phyloP scores from a whole-genome alignment of 1,140 invertebrate species.

The Brachionus manjavacas region DNA sequence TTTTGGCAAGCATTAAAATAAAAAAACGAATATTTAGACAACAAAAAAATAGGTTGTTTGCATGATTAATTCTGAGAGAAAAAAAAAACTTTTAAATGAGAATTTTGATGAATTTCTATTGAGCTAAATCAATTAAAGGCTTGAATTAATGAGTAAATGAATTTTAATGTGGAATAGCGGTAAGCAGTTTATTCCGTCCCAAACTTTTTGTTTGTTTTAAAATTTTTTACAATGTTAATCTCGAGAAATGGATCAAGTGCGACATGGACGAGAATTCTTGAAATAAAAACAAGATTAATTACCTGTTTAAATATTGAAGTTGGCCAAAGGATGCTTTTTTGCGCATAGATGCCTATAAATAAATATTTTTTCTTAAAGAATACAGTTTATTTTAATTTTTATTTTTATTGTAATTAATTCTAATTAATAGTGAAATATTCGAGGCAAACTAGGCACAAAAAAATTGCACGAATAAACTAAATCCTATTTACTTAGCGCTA shows the following conservation, averaged over 20 bases:
- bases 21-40: background rate
- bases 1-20: conserved; percentile 6
- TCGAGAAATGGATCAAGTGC: conserved; percentile 15
- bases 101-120: background rate
- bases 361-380: conserved; percentile 16
- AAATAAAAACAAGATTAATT: conserved; percentile 35
- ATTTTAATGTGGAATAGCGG: background rate
- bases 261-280: background rate
- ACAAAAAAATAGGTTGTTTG: conserved; percentile 15
- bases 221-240: background rate
- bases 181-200: background rate
- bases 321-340: background rate
- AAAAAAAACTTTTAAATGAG: background rate
- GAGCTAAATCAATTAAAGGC: conserved; percentile 27
- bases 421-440: conserved; percentile 2
- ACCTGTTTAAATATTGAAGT: conserved; percentile 28
- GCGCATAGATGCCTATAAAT: background rate
- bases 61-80: conserved; percentile 1
- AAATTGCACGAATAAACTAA: conserved; percentile 25
- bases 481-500: conserved; percentile 32
- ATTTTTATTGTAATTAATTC: conserved; percentile 18
- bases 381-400: background rate
- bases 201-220: background rate
- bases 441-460: background rate
- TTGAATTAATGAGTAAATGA: conserved; percentile 23